Base-by-base conservation (phyloP, 2,888 invertebrate species). In the Myopa tessellatipennis region DNA sequence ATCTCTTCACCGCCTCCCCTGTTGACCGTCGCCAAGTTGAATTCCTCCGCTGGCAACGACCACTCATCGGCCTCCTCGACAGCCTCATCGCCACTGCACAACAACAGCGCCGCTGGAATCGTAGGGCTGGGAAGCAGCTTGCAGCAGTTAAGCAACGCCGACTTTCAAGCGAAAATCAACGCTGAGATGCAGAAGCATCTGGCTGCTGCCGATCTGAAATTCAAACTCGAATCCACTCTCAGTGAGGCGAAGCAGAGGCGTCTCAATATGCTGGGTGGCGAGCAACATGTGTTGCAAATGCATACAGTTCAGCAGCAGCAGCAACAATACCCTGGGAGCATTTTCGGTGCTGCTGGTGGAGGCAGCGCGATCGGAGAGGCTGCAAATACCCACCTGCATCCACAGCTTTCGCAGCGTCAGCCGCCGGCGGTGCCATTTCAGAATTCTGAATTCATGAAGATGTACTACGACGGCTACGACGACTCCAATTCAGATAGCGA, bases 401-500 rank as follows among this genome's bases (percentile, higher is more conserved):
- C 14, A 83, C 50, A n/a, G 3, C 40, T 40, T n/a, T 74, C 40
- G 3, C 81, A 78, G 10, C 83, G 82, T 16, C 75, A 78, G 14
- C 74, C 78, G 18, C 70, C 76, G 61, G 77, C 78, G 52, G 60
- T 80, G 26, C 83, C 85, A 79, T 87, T 87, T 61, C 85, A 85
- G 74, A 83, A 85, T 72, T 79, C 87, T 5, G 88, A 88, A 80
- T 87, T 87, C 80, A 86, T 87, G 84, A 89, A 89, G 81, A 86
- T 88, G 82, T 89, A 88, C 82, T 89, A 89, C 78, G 89, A 90
- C 74, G 89, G 90, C 80, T 89, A 89, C 77, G 89, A 89, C 58
- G 92, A 92, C 78, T 89, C 90, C 40, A 91, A 91, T 67, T 92
- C 92, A 83, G 95, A 94, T 78, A 93, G 93, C 78, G 94, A 95